These are phyloP conservation scores for Cyrtorhinus lividipennis DNA, from an alignment of 1,140 invertebrate genomes.

Conservation along the genomic window DNA sequence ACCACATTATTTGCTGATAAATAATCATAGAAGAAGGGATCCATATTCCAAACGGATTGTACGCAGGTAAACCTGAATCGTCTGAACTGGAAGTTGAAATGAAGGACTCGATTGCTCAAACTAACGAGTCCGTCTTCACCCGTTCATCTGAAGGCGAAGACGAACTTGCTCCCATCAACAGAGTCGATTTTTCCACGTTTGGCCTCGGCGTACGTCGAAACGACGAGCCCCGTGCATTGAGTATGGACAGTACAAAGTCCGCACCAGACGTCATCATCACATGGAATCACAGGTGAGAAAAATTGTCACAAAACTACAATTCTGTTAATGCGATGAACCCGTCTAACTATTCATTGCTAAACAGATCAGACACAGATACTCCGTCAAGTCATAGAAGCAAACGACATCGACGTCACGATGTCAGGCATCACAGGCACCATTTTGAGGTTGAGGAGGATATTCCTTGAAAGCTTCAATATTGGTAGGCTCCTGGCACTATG, in stretches of 20 bases:
- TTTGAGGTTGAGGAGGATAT: neutral
- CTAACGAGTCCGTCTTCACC: conserved; percentile 36
- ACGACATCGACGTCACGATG: neutral
- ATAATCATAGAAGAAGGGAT: too few species aligned
- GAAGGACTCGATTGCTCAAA: conserved; percentile 63
- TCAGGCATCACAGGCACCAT: neutral
- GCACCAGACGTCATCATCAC: conserved; percentile 69
- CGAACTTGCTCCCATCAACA: neutral
- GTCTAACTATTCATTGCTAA: neutral
- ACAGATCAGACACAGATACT: neutral
- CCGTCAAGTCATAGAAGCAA: neutral
- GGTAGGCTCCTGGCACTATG: too few species aligned
- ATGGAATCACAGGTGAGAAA: conserved; percentile 2
- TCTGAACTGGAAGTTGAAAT: conserved; percentile 36
- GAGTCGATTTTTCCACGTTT: conserved; percentile 4
- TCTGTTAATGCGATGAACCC: neutral
- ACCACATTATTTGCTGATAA: too few species aligned
- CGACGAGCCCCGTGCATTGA: conserved; percentile 38
- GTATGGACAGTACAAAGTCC: conserved; percentile 63
- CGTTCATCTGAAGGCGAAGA: conserved; percentile 10
- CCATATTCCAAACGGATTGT: too few species aligned
- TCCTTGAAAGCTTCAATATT: too few species aligned
- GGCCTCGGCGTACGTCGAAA: neutral
- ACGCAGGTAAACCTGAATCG: conserved; percentile 1
- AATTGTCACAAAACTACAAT: neutral